phyloP scores from a whole-genome alignment of 2,888 invertebrate genomes.

The Omphaloscelis lunosa region DNA sequence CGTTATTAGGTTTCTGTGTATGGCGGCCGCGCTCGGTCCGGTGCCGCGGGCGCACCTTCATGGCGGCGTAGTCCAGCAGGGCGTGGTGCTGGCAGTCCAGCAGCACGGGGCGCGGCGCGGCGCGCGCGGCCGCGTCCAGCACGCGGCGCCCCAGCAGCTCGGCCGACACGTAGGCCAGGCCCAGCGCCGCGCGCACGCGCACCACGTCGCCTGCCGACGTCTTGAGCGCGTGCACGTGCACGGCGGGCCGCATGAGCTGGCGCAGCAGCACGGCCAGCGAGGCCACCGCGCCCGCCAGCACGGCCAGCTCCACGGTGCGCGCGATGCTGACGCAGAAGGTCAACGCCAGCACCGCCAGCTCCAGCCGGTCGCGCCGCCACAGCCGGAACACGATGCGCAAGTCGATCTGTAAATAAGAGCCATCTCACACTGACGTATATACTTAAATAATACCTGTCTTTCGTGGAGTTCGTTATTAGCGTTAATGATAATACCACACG shows the following conservation, averaged over 20 bases:
- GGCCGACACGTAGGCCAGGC: slow-evolving; percentile 93
- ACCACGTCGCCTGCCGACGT: slow-evolving; percentile 72
- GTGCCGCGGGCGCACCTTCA: slow-evolving; percentile 60
- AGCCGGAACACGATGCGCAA: slow-evolving; percentile 84
- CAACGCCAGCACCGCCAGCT: slow-evolving; percentile 92
- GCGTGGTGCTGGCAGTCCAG: slow-evolving; percentile 92
- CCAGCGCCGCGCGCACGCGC: slow-evolving; percentile 91
- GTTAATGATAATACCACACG: too few species aligned
- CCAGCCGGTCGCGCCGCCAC: slow-evolving; percentile 91
- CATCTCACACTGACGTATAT: not conserved
- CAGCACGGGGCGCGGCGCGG: slow-evolving; percentile 82
- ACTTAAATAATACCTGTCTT: too few species aligned
- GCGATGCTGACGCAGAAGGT: slow-evolving; percentile 92
- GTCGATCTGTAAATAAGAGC: slow-evolving; percentile 87
- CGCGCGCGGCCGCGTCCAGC: slow-evolving; percentile 84
- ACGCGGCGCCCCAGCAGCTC: slow-evolving; percentile 92
- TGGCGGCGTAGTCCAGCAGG: slow-evolving; percentile 91
- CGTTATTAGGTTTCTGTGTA: not conserved
- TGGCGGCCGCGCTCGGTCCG: accelerated
- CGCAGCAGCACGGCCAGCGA: slow-evolving; percentile 92
- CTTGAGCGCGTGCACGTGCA: slow-evolving; percentile 66
- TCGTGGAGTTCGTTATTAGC: too few species aligned
- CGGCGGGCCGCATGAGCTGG: slow-evolving; percentile 92
- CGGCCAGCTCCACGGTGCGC: slow-evolving; percentile 94
- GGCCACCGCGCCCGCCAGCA: slow-evolving; percentile 93